Evolutionary conservation across 1,140 invertebrate genomes (phyloP), one percentile per base, ranked within the genome.

Genomic region (Hyles vespertilio): DNA sequence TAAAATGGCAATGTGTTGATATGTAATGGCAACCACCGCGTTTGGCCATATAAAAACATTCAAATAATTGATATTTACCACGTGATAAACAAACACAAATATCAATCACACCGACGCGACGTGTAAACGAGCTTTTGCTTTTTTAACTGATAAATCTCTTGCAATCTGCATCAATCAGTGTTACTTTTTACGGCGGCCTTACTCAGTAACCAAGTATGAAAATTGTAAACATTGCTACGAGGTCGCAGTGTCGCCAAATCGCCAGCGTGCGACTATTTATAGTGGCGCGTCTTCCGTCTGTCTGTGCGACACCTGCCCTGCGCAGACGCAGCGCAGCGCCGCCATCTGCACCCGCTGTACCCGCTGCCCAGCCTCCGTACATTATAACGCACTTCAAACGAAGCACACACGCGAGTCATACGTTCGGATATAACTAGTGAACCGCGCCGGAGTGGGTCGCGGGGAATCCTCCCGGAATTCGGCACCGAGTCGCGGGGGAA

Each of bases 391-490:
- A 67, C 65, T 72, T 79, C 70, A 74, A 74, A 79, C 59, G 34
- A 51, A 52, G 52, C 51, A 57, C 67, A 64, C 61, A 76, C 74
- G 67, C 74, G 72, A 81, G 70, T 82, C 77, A 82, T 82, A 72
- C 67, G 75, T 69, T 81, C 71, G 66, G 65, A 81, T 83, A 77
- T 81, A 84, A 83, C 70, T 79, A 67, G 70, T 69, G 61, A 66
- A 69, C 56, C 61, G 57, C 65, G 65, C 69, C 68, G 66, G 75
- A 79, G 76, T 75, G 73, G 74, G 82, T 81, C 75, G 82, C 72
- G 81, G 84, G 84, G 82, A 85, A 84, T 87, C 84, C 83, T 85
- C 81, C 77, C 80, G 79, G 84, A 87, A 87, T 87, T 79, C 78
- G 67, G 74, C 67, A 70, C 68, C 75, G 71, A 74, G 75, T 81